These are phyloP conservation scores for Tapirus indicus DNA, from an alignment of 2,797 vertebrate species.

Conservation along the genomic window DNA sequence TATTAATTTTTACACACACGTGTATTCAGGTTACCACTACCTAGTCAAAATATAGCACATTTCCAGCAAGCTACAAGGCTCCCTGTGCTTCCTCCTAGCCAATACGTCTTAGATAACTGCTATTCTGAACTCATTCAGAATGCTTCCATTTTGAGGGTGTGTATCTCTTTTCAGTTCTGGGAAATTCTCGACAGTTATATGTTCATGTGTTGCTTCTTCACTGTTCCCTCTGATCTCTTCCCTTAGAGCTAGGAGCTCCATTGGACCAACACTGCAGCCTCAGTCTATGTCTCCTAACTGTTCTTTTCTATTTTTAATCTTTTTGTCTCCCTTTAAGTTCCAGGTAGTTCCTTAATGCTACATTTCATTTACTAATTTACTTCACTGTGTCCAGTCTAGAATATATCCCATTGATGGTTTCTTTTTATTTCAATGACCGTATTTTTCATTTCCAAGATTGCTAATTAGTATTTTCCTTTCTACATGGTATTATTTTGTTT, in stretches of 20 bases:
- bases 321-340: not conserved
- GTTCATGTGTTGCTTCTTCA: not conserved
- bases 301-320: not conserved
- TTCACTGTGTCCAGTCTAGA: not conserved
- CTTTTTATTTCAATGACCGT: constrained; percentile 8
- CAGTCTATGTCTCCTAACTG: not conserved
- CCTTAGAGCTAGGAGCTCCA: not conserved
- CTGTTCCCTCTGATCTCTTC: not conserved
- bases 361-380: not conserved
- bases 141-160: not conserved
- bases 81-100: not conserved
- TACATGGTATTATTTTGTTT: constrained; percentile 1
- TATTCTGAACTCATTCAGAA: not conserved
- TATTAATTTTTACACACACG: not conserved
- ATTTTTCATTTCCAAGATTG: constrained; percentile 59
- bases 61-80: not conserved
- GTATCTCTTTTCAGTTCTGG: not conserved
- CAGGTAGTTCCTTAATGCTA: not conserved
- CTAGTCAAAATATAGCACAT: not conserved
- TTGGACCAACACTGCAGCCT: not conserved
- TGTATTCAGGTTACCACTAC: not conserved
- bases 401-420: not conserved
- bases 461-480: not conserved
- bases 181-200: not conserved
- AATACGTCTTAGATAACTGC: not conserved